Percentiles rank a stretch among this genome's conserved stretches.
phyloP scores from a whole-genome alignment of 2,888 invertebrate species.

The Harpalus rufipes region DNA sequence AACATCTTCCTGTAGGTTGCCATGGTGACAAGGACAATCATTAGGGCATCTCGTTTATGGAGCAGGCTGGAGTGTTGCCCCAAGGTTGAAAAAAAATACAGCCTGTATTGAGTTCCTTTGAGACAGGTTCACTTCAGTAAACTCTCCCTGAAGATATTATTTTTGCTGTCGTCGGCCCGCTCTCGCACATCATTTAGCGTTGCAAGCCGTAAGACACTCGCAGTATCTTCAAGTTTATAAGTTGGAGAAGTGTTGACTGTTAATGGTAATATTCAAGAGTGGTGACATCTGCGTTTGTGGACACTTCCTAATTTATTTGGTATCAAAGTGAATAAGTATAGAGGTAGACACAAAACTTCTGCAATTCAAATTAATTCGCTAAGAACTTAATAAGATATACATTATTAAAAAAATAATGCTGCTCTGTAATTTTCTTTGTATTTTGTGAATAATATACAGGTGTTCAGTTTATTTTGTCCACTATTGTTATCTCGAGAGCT shows the following conservation, averaged over 20 bases:
- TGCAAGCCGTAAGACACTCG: not conserved
- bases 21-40: constrained; percentile 6
- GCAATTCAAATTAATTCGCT: not conserved
- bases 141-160: constrained; percentile 34
- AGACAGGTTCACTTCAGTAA: constrained; percentile 1
- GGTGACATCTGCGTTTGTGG: constrained; percentile 39
- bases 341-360: not conserved
- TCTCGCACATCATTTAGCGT: constrained; percentile 20
- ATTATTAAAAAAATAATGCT: too few relatives aligned
- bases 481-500: too few relatives aligned
- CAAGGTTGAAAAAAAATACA: constrained; percentile 41
- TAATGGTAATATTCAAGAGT: constrained; percentile 16
- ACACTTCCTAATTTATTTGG: constrained; percentile 18
- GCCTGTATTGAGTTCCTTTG: constrained; percentile 35
- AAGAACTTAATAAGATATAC: not conserved
- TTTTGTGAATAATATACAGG: too few relatives aligned
- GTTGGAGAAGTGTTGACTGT: constrained; percentile 24
- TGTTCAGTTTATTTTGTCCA: too few relatives aligned
- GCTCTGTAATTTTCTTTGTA: too few relatives aligned
- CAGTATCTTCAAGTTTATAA: constrained; percentile 24
- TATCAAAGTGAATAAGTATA: constrained; percentile 4
- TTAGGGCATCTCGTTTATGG: not conserved
- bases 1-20: not conserved
- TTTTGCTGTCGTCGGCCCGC: constrained; percentile 11
- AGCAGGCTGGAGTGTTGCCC: not conserved